Evolutionary conservation across 2,113 vertebrate species (phyloP).

Genomic region (Xyrauchen texanus): DNA sequence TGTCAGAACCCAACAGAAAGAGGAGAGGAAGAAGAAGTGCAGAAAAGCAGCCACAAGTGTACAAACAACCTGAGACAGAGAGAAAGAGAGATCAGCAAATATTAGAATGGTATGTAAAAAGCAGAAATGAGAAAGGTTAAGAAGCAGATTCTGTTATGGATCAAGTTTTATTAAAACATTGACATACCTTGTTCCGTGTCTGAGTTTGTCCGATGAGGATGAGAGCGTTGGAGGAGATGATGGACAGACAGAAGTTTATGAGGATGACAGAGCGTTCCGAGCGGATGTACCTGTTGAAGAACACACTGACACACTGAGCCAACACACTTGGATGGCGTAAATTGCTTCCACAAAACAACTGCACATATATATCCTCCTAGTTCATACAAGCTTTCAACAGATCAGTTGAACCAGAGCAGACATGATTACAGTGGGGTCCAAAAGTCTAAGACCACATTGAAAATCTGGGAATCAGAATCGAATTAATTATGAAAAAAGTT

Average conservation of each 20-base stretch:
- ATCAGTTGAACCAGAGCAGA: no score
- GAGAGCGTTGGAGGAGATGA: conserved; percentile 96
- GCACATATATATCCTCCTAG: no score
- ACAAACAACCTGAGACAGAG: conserved; percentile 83
- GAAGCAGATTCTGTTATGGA: no score
- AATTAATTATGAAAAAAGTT: no score
- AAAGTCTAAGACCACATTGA: no score
- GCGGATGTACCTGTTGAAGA: conserved; percentile 87
- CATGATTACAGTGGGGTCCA: no score
- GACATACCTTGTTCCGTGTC: conserved; percentile 89
- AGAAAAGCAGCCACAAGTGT: conserved; percentile 91
- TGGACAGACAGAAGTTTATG: conserved; percentile 98
- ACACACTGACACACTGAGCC: background rate
- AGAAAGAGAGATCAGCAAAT: conserved; percentile 14
- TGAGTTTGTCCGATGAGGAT: conserved; percentile 98
- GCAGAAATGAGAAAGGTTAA: no score
- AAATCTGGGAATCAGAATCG: no score
- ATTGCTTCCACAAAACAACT: background rate
- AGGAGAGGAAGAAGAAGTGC: conserved; percentile 94
- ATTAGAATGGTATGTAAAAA: background rate
- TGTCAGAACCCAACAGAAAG: conserved; percentile 98
- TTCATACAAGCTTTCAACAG: no score
- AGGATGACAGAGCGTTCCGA: conserved; percentile 96
- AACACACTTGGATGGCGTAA: background rate
- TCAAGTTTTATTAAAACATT: no score